These are phyloP conservation scores for Florisuga fusca DNA, from an alignment of 2,797 vertebrate species.

Conservation along the genomic window DNA sequence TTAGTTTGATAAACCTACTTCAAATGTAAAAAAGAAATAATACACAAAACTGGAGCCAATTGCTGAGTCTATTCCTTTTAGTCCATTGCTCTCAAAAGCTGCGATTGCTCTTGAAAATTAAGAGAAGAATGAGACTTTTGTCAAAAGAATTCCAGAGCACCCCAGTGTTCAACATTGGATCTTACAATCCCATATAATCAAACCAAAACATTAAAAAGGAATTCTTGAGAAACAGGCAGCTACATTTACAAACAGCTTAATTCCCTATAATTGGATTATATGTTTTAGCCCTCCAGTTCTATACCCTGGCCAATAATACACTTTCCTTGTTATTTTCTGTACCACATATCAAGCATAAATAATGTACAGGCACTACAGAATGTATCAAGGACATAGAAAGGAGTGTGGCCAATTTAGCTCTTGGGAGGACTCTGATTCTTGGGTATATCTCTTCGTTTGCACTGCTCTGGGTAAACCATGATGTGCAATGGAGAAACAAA, in stretches of 20 bases:
- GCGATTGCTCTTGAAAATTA: not conserved
- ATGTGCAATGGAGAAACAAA: not conserved
- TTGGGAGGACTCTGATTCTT: not conserved
- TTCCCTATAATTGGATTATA: fast-evolving
- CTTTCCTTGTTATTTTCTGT: not conserved
- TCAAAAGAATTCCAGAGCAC: not conserved
- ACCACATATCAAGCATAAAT: not conserved
- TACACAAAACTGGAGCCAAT: not conserved
- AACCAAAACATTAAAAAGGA: not conserved
- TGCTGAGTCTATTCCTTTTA: not conserved
- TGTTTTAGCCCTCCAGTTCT: not conserved
- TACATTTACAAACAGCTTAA: not conserved
- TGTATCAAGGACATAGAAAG: not conserved
- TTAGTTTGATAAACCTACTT: not conserved
- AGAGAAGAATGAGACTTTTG: not conserved
- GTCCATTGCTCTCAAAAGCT: not conserved
- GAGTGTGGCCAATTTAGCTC: not conserved
- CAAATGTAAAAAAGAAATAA: not conserved
- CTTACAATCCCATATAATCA: not conserved
- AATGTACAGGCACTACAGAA: not conserved
- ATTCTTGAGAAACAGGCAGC: not conserved
- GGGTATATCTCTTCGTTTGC: not conserved
- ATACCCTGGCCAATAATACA: not conserved
- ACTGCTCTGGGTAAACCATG: not conserved
- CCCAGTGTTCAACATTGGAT: not conserved